phyloP scores from a whole-genome alignment of 2,888 invertebrate species.

The Sabatieria punctata region DNA sequence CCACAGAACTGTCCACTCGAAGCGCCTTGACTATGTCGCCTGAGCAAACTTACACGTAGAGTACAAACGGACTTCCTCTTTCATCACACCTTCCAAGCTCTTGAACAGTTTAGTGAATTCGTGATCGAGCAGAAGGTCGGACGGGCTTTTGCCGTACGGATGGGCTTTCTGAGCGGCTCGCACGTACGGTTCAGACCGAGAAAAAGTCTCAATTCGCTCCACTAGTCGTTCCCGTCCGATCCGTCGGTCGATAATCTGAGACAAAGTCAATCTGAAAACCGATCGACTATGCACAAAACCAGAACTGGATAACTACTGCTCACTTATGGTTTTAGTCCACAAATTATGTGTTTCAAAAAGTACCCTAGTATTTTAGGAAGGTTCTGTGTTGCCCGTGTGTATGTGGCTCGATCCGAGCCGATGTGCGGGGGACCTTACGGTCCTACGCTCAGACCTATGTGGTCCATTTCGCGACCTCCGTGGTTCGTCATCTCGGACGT shows the following conservation, averaged over 20 bases:
- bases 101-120: slow-evolving; percentile 86
- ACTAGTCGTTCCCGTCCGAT: slow-evolving; percentile 74
- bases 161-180: slow-evolving; percentile 84
- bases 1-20: slow-evolving; percentile 46
- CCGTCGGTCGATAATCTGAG: slow-evolving; percentile 65
- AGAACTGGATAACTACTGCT: too few species aligned
- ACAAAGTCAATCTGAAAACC: slow-evolving; percentile 45
- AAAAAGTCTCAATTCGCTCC: slow-evolving; percentile 64
- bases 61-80: not conserved
- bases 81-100: slow-evolving; percentile 31
- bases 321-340: too few species aligned
- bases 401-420: too few species aligned
- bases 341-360: too few species aligned
- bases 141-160: slow-evolving; percentile 52
- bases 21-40: slow-evolving; percentile 16
- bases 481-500: too few species aligned
- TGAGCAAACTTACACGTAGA: slow-evolving; percentile 5
- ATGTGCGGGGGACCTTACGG: too few species aligned
- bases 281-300: not conserved
- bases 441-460: too few species aligned
- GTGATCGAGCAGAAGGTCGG: slow-evolving; percentile 72
- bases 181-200: slow-evolving; percentile 74
- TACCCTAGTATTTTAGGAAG: too few species aligned
- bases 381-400: too few species aligned
- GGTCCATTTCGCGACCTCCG: too few species aligned